A percentile compares a stretch with the other conserved stretches of the same genome.
Conservation (phyloP, 2,888 invertebrate species). For the Patella caerulea region DNA sequence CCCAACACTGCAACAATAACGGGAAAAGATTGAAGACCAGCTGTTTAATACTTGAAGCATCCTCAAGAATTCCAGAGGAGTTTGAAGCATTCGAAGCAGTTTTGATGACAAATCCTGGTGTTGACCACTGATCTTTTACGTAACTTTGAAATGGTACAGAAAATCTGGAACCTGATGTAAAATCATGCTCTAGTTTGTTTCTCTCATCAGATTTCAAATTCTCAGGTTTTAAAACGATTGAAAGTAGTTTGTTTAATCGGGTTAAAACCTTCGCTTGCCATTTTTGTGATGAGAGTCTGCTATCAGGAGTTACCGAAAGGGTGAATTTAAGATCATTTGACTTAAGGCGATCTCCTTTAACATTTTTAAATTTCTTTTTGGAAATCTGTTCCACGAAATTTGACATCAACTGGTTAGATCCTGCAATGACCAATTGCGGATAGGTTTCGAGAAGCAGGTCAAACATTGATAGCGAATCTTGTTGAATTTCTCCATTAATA, state of each 20-base stretch:
- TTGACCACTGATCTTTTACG: conserved; percentile 33
- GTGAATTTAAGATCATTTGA: conserved; percentile 75
- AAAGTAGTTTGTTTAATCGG: conserved; percentile 76
- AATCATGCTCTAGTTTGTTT: background rate
- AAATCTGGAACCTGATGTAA: conserved; percentile 1
- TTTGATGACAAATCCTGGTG: conserved; percentile 36
- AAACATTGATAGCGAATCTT: conserved; percentile 85
- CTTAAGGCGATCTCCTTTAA: conserved; percentile 24
- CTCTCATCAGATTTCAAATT: background rate
- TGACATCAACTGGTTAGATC: conserved; percentile 81
- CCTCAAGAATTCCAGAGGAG: background rate
- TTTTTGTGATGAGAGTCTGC: conserved; percentile 82
- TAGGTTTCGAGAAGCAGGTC: conserved; percentile 82
- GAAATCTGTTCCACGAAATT: conserved; percentile 90
- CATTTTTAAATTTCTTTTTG: conserved; percentile 36
- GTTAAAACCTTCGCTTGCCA: conserved; percentile 85
- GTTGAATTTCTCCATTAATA: conserved; percentile 84
- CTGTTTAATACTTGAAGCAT: conserved; percentile 73
- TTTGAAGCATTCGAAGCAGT: background rate
- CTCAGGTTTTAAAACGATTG: conserved; percentile 41
- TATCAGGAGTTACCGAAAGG: conserved; percentile 80
- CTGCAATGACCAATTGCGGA: conserved; percentile 78
- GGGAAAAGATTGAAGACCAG: conserved; percentile 82
- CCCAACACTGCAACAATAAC: conserved; percentile 86
- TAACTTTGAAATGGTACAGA: conserved; percentile 30